These are phyloP conservation scores for Eilema caniola DNA, from an alignment of 2,888 invertebrate species.

Conservation along the genomic window DNA sequence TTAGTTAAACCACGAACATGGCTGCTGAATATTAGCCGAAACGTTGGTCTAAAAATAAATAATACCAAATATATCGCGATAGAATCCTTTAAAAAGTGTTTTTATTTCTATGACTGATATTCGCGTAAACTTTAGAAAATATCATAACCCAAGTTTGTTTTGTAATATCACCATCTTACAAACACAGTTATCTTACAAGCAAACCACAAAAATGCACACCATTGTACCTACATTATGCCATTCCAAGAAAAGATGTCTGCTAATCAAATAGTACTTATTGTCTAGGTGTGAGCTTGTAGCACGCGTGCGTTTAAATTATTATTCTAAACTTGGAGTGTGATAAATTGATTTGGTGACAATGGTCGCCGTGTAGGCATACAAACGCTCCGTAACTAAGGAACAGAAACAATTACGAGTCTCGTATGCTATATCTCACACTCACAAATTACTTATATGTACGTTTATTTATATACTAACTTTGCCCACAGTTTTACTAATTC, in stretches of 20 bases:
- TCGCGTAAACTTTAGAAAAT: too few relatives aligned
- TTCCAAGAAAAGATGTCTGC: constrained; percentile 58
- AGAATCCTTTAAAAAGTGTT: too few relatives aligned
- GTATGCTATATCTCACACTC: constrained; percentile 61
- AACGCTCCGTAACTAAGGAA: constrained; percentile 66
- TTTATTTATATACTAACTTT: constrained; percentile 49
- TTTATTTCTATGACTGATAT: too few relatives aligned
- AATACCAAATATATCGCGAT: too few relatives aligned
- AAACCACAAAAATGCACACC: constrained; percentile 22
- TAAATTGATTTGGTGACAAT: constrained; percentile 79
- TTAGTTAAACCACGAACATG: too few relatives aligned
- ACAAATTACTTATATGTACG: constrained; percentile 46
- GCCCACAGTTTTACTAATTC: neutral
- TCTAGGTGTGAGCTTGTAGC: constrained; percentile 72
- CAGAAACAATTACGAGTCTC: constrained; percentile 67
- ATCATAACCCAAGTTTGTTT: too few relatives aligned
- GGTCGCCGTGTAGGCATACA: constrained; percentile 69
- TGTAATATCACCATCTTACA: too few relatives aligned
- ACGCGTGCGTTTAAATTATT: constrained; percentile 71
- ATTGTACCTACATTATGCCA: constrained; percentile 49
- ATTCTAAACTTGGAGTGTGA: constrained; percentile 74
- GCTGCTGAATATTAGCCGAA: too few relatives aligned
- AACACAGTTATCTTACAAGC: too few relatives aligned
- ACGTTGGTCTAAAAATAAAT: too few relatives aligned
- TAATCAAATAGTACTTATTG: constrained; percentile 75